Base-by-base conservation (phyloP, 2,113 vertebrate genomes). In the Coregonus clupeaformis region DNA sequence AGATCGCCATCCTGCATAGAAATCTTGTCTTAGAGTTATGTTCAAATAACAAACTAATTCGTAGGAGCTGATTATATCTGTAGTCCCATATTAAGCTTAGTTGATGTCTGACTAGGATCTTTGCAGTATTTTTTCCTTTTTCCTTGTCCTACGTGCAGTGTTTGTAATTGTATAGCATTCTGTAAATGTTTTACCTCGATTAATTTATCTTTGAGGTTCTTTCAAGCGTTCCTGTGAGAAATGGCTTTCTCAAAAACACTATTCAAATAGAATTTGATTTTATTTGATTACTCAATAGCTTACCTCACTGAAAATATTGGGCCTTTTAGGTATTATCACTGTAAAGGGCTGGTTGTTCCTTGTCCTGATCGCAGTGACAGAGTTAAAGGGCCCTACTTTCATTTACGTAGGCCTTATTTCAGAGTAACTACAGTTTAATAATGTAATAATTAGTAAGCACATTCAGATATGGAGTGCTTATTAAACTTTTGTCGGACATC, bases 1-100 rank as follows among this genome's bases (percentile, higher is more conserved):
- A 71, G 76, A 76, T 70, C 24, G 24, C 45, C 66, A 73, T 78
- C 66, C 16, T 62, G 78, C 78, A 86, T 78, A 81, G 80, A 79
- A 78, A 83, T 80, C 74, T 77, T 62, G 22, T 24, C 20, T 25
- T 22, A 6, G 45, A 55, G 42, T 62, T 57, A 73, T 57, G 67
- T 81, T 79, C 79, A 71, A 77, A 81, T 72, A 66, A 66, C 63
- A 75, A 82, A 63, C 68, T 14, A 30, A 75, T 65, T 52, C 77
- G 79, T 68, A 55, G 71, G 30, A 60, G 11, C 3, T 32, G 84
- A 18, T 82, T 78, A 87, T 84, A 80, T 78, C 69, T 67, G 66
- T 64, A 60, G 63, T 71, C 67, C 29, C 2, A 18, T 65, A 65
- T 74, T 1, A 68, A 80, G 42, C 60, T 49, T 75, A 49, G 68